Conservation (phyloP, 2,797 vertebrate species). For the Ptychadena robeensis region DNA sequence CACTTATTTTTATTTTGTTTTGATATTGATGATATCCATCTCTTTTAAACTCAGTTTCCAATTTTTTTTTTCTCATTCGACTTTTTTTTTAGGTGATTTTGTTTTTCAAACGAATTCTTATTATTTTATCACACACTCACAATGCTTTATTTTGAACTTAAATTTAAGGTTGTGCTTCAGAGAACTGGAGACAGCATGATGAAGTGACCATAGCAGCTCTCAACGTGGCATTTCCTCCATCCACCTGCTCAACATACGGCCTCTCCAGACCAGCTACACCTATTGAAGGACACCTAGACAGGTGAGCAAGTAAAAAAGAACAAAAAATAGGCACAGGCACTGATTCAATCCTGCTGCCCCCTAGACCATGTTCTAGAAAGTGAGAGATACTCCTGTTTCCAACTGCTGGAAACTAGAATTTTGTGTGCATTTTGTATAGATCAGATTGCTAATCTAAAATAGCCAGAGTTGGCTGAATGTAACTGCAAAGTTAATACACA, state of each 20-base stretch:
- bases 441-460: neutral
- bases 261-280: slow-evolving; percentile 61
- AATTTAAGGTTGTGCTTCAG: slow-evolving; percentile 65
- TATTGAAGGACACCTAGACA: slow-evolving; percentile 48
- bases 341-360: neutral
- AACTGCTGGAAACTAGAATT: neutral
- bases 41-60: too few relatives aligned
- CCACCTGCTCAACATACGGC: slow-evolving; percentile 56
- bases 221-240: slow-evolving; percentile 48
- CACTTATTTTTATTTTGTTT: neutral
- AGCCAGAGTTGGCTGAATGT: neutral
- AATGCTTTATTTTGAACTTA: slow-evolving; percentile 29
- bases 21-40: neutral
- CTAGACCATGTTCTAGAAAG: neutral
- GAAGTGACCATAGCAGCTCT: slow-evolving; percentile 59
- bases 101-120: neutral
- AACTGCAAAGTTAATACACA: slow-evolving; percentile 26
- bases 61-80: neutral
- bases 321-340: neutral
- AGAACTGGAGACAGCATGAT: slow-evolving; percentile 63
- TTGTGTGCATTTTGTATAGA: neutral
- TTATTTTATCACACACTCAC: slow-evolving; percentile 10
- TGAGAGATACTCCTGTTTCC: neutral
- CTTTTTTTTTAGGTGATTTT: neutral
- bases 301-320: slow-evolving; percentile 64